Base-by-base conservation (phyloP, 92 coral and sea anemone species). In the Parazoanthus darwini region DNA sequence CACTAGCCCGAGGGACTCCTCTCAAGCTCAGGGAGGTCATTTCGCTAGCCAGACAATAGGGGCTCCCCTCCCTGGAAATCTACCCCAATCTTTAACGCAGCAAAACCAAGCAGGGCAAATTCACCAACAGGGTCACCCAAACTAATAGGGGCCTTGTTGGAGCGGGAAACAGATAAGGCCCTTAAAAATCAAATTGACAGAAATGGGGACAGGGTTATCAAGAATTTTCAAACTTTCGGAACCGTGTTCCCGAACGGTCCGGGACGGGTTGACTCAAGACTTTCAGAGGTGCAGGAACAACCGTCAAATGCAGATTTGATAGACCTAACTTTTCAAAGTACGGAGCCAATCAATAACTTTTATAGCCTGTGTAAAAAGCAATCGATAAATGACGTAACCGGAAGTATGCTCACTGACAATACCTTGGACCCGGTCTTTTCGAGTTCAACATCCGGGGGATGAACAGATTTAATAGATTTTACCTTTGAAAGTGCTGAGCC, bases 91-190 rank as follows among this genome's bases (percentile, higher is more conserved):
- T 7, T 46, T 46, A 78, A 78, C 82, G 1, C 82, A 78, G 82
- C 82, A 7, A 44, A 78, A 23, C 65, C 82, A 16, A 78, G 65
- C 50, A 20, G 82, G 82, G 50, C 82, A 78, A 78, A 44, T 3
- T 59, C 82, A 78, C 63, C 82, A 78, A 43, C 82, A 50, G 82
- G 13, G 22, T 23, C 22, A 79, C 82, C 82, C 43, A 48, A 50
- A 79, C 82, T 79, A 46, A 67, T 33, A 2, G 5, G 82, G 68
- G 82, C 67, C 82, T 79, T 79, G 26, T 46, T 78, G 82, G 82
- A 78, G 82, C 82, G 82, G 82, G 82, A 78, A 78, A 67, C 82
- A 46, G 20, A 79, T 46, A 79, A 63, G 82, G 82, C 82, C 82
- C 82, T 79, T 79, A 26, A 79, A 7, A 63, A 79, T 79, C 50